These are phyloP conservation scores for Marcusenius ussheri DNA, from an alignment of 2,113 vertebrate genomes.

Conservation along the genomic window DNA sequence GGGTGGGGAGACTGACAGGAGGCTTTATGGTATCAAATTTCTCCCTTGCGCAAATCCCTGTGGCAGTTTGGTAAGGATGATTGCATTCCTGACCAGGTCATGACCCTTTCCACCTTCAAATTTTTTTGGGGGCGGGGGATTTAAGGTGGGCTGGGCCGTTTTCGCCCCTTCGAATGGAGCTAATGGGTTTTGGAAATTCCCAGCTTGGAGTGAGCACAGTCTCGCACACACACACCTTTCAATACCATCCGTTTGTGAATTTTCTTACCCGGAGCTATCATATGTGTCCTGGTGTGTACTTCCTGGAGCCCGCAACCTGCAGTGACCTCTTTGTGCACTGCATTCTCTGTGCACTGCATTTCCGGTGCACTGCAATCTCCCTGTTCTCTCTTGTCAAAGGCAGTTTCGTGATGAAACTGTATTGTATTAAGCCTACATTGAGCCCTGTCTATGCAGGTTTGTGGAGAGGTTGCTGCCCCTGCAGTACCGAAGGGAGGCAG, in stretches of 20 bases:
- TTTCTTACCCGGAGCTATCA: background rate
- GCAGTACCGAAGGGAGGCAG: background rate
- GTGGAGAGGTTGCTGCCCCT: background rate
- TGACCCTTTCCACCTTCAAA: conserved; percentile 65
- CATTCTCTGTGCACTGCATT: background rate
- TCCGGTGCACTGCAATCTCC: background rate
- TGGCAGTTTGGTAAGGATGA: conserved; percentile 60
- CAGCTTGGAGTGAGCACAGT: background rate
- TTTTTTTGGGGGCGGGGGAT: background rate
- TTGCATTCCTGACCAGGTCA: conserved; percentile 82
- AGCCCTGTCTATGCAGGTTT: background rate
- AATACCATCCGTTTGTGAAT: background rate
- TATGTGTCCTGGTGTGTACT: background rate
- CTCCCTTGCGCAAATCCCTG: conserved; percentile 59
- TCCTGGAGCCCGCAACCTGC: background rate
- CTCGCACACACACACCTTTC: background rate
- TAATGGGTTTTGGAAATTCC: conserved; percentile 14
- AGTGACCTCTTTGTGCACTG: background rate
- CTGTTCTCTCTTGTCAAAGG: background rate
- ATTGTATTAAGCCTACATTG: background rate
- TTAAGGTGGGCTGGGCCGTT: background rate
- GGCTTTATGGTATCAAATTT: conserved; percentile 59
- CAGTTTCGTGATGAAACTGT: background rate
- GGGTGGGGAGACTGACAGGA: conserved; percentile 52
- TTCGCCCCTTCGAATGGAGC: background rate